phyloP scores from a whole-genome alignment of 2,888 invertebrate genomes.

The Caenorhabditis plicata region DNA sequence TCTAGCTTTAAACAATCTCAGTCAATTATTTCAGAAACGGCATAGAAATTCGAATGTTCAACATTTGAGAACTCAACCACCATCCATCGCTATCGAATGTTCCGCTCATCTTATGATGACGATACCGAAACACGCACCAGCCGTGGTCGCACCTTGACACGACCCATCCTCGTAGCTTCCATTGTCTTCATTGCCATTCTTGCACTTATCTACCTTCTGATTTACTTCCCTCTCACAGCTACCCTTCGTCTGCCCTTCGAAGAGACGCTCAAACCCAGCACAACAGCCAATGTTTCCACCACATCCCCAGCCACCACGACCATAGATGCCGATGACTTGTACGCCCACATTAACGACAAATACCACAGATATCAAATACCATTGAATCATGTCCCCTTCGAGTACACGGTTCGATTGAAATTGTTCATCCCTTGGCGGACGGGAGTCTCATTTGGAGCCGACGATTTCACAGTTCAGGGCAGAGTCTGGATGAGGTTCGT shows the following conservation, averaged over 20 bases:
- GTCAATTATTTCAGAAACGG: too few relatives aligned
- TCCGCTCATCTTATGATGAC: too few relatives aligned
- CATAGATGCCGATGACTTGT: constrained; percentile 13
- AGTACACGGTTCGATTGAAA: constrained; percentile 38
- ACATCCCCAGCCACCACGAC: constrained; percentile 1
- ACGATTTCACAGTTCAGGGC: constrained; percentile 47
- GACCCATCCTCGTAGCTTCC: background rate
- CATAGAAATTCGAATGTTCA: too few relatives aligned
- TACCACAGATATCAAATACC: constrained; percentile 39
- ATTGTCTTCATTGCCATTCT: constrained; percentile 29
- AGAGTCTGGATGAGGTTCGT: constrained; percentile 27
- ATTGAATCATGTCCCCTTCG: constrained; percentile 31
- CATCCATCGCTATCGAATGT: too few relatives aligned
- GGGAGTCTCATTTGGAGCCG: constrained; percentile 40
- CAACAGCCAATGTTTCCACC: constrained; percentile 2
- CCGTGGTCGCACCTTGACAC: too few relatives aligned
- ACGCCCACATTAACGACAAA: constrained; percentile 22
- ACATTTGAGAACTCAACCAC: too few relatives aligned
- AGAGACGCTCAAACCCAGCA: background rate
- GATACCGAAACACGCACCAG: too few relatives aligned
- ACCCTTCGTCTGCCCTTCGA: constrained; percentile 1
- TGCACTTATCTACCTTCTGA: constrained; percentile 34
- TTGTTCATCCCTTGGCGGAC: constrained; percentile 38
- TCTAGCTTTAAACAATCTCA: too few relatives aligned
- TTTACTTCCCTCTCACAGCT: constrained; percentile 22